Evolutionary conservation across 2,888 invertebrate species (phyloP), one percentile per base, ranked within the genome.

Genomic region (Brachypalpus laphriformis): DNA sequence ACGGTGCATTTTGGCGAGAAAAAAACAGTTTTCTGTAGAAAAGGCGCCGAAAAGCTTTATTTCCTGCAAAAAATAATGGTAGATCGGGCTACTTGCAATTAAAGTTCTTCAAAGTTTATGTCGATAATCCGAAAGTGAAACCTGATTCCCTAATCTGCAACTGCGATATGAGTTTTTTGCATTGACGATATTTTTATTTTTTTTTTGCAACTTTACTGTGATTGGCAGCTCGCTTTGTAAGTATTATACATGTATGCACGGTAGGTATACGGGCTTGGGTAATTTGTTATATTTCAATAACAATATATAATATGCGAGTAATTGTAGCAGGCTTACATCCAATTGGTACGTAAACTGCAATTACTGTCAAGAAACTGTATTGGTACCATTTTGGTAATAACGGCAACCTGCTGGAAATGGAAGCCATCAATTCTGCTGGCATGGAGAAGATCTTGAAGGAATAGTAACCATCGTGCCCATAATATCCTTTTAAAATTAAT

Each of bases 11-110:
- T 37, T 14, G 37, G 59, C 3, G 47, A 78, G 25, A 42, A 77
- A 78, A 16, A 68, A 68, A 83, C 78, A 47, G 83, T 83, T 83
- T 80, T 6, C 16, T 14, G 9, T 28, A 16, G 71, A 78, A 82
- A 82, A 75, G 49, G 59, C 78, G 70, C 82, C 61, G 28, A 61
- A 54, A 47, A 74, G 47, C 49, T 57, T 45, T 20, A 66, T 57
- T 61, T 78, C 45, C 40, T 66, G 66, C 37, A 34, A 40, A 56
- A 66, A 57, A 42, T 59, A 54, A 63, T 82, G 68, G 49, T 65
- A 56, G 37, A 40, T 31, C 37, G 40, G 31, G 14, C 20, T 45
- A 20, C 49, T 18, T 77, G 18, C 28, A 22, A 40, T 6, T 49
- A 37, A 54, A 20, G 45, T 51, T 65, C 7, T 72, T 45, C n/a